Evolutionary conservation across 2,797 vertebrate species (phyloP).

Genomic region (Ceryle rudis): DNA sequence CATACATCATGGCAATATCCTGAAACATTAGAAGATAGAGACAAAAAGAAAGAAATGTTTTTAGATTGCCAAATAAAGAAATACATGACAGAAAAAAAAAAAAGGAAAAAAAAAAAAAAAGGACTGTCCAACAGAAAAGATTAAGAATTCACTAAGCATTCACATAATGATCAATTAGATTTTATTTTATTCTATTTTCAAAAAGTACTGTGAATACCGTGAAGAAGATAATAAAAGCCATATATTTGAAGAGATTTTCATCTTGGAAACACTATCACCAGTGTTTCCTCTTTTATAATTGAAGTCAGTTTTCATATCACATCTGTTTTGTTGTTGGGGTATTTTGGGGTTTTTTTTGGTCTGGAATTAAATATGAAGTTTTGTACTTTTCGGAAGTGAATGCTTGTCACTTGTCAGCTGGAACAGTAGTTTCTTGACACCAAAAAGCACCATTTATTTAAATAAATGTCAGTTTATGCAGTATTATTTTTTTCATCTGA

Average conservation of each 20-base stretch:
- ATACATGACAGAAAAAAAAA: background rate
- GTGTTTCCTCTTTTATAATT: background rate
- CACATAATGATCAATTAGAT: background rate
- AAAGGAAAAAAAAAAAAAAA: fast-evolving
- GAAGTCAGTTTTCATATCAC: background rate
- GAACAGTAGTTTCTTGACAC: background rate
- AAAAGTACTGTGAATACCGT: background rate
- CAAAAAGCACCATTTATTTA: background rate
- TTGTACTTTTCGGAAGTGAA: background rate
- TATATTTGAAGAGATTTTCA: background rate
- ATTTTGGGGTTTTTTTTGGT: background rate
- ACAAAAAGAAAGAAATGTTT: background rate
- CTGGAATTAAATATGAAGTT: background rate
- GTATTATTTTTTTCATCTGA: background rate
- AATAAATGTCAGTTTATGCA: background rate
- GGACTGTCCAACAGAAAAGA: background rate
- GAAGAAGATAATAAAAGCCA: background rate
- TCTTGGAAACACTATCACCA: background rate
- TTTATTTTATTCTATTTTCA: background rate
- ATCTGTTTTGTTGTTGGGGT: background rate
- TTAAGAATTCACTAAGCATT: background rate
- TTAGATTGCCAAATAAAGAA: background rate
- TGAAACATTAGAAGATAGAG: background rate
- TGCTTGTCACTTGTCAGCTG: background rate
- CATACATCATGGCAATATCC: background rate